phyloP scores from a whole-genome alignment of 2,888 invertebrate species.

The Priocnemis perturbator region DNA sequence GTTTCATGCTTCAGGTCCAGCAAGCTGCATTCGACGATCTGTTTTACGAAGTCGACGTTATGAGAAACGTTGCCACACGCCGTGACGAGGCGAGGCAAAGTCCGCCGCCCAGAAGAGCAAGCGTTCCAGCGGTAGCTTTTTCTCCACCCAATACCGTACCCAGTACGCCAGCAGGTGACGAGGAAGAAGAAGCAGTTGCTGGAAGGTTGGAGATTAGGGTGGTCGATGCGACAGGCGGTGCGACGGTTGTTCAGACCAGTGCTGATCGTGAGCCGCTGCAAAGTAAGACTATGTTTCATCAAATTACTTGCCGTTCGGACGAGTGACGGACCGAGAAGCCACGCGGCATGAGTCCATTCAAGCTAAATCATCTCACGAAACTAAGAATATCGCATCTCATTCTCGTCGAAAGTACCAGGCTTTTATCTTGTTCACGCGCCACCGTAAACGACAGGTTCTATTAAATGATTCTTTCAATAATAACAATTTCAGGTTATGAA shows the following conservation, averaged over 20 bases:
- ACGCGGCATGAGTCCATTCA: too few relatives aligned
- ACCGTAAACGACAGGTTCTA: not conserved
- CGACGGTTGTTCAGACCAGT: conserved; percentile 72
- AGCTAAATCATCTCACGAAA: too few relatives aligned
- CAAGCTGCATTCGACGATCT: conserved; percentile 91
- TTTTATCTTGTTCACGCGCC: too few relatives aligned
- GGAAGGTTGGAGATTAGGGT: conserved; percentile 90
- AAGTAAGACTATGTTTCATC: conserved; percentile 54
- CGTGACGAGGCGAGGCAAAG: conserved; percentile 71
- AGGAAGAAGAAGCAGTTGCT: conserved; percentile 81
- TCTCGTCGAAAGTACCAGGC: too few relatives aligned
- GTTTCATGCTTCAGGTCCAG: conserved; percentile 77
- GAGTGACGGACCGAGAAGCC: too few relatives aligned
- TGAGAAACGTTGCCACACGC: conserved; percentile 85
- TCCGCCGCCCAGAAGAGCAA: conserved; percentile 66
- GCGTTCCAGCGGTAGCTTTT: conserved; percentile 71
- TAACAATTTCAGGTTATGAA: not conserved
- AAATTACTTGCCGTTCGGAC: not conserved
- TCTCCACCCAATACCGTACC: conserved; percentile 53
- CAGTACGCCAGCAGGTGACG: conserved; percentile 68
- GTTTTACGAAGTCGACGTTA: conserved; percentile 88
- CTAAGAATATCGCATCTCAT: too few relatives aligned
- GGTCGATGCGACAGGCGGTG: conserved; percentile 70
- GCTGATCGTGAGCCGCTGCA: conserved; percentile 71
- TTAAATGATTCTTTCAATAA: not conserved